phyloP scores from a whole-genome alignment of 2,113 vertebrate species.

The Lasiurus cinereus region DNA sequence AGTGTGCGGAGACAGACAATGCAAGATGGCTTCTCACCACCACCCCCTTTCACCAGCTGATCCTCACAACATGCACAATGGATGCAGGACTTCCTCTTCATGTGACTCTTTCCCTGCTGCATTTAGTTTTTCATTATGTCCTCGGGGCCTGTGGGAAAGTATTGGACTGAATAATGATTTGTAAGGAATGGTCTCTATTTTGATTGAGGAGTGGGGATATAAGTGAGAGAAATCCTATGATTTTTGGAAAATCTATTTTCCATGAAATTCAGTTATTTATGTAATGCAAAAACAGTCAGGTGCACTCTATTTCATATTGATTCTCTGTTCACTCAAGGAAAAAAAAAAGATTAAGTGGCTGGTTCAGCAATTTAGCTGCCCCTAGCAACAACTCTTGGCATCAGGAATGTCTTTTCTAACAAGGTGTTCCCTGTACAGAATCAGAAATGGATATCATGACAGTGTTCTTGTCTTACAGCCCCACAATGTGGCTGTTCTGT shows the following conservation, averaged over 20 bases:
- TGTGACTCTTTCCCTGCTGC: background rate
- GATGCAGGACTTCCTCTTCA: background rate
- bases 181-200: background rate
- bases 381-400: background rate
- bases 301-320: conserved; percentile 19
- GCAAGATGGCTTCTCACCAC: background rate
- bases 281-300: background rate
- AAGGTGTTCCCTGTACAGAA: background rate
- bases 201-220: background rate
- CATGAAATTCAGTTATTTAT: conserved; percentile 57
- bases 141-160: background rate
- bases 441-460: background rate
- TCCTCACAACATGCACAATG: background rate
- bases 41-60: background rate
- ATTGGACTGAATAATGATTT: background rate
- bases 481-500: background rate
- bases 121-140: background rate
- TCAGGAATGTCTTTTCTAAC: background rate
- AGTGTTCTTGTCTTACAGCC: background rate
- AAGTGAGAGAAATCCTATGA: background rate
- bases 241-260: conserved; percentile 16
- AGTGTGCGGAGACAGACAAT: background rate
- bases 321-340: background rate
- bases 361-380: background rate
- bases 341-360: background rate